These are phyloP conservation scores for Bos javanicus DNA, from an alignment of 2,113 vertebrate genomes.

Conservation along the genomic window DNA sequence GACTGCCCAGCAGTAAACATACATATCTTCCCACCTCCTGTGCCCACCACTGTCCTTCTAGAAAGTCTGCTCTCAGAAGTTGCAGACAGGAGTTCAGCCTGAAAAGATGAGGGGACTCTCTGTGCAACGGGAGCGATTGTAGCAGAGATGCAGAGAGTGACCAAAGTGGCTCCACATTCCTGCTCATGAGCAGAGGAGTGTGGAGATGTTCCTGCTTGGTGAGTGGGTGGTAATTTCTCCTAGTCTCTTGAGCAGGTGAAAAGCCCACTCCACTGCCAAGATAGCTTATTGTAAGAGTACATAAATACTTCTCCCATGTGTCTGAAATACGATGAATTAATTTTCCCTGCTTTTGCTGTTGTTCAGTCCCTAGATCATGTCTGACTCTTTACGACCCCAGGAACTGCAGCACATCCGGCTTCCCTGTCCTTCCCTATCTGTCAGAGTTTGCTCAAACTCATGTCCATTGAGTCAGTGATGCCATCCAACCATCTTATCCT, in stretches of 20 bases:
- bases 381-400: no score
- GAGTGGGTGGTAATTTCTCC: background rate
- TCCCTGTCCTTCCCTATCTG: no score
- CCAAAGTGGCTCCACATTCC: background rate
- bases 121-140: background rate
- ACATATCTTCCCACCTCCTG: background rate
- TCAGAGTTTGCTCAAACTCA: no score
- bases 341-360: fast-evolving
- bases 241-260: background rate
- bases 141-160: background rate
- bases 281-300: fast-evolving
- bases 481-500: no score
- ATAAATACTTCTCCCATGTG: fast-evolving
- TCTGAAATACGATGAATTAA: fast-evolving
- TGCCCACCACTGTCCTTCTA: no score
- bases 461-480: no score
- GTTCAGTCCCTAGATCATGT: no score
- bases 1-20: background rate
- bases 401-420: no score
- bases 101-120: background rate
- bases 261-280: background rate
- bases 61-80: no score
- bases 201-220: background rate
- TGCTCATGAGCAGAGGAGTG: background rate
- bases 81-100: no score